Evolutionary conservation across 2,797 vertebrate species (phyloP).

Genomic region (Naso thynnoides): DNA sequence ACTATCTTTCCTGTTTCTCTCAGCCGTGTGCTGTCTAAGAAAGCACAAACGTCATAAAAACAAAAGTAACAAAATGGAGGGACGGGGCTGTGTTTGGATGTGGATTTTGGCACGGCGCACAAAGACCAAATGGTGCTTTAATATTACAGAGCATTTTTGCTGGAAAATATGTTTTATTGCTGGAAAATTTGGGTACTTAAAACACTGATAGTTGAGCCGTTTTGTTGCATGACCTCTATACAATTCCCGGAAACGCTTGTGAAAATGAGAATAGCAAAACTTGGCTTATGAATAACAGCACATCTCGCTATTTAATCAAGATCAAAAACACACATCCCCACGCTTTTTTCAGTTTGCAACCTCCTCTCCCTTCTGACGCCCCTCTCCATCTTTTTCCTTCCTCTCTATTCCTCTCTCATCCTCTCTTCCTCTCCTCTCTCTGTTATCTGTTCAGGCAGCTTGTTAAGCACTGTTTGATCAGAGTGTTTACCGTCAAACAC

Average conservation of each 20-base stretch:
- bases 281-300: slow-evolving; percentile 8
- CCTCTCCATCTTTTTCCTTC: slow-evolving; percentile 70
- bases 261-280: not conserved
- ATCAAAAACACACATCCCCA: slow-evolving; percentile 40
- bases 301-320: slow-evolving; percentile 40
- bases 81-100: not conserved
- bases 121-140: slow-evolving; percentile 1
- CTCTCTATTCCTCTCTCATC: slow-evolving; percentile 68
- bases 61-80: slow-evolving; percentile 23
- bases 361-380: slow-evolving; percentile 47
- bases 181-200: slow-evolving; percentile 16
- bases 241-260: slow-evolving; percentile 42
- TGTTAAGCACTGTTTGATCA: slow-evolving; percentile 89
- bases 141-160: not conserved
- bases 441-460: slow-evolving; percentile 88
- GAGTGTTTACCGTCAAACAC: slow-evolving; percentile 85
- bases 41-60: slow-evolving; percentile 9
- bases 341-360: slow-evolving; percentile 42
- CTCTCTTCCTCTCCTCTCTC: slow-evolving; percentile 68
- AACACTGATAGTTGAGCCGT: not conserved
- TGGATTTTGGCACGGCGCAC: not conserved
- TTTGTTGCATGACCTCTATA: not conserved
- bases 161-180: slow-evolving; percentile 4
- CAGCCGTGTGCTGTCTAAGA: slow-evolving; percentile 5
- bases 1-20: slow-evolving; percentile 49